Conservation (phyloP, 2,113 vertebrate species). For the Xenopus borealis region DNA sequence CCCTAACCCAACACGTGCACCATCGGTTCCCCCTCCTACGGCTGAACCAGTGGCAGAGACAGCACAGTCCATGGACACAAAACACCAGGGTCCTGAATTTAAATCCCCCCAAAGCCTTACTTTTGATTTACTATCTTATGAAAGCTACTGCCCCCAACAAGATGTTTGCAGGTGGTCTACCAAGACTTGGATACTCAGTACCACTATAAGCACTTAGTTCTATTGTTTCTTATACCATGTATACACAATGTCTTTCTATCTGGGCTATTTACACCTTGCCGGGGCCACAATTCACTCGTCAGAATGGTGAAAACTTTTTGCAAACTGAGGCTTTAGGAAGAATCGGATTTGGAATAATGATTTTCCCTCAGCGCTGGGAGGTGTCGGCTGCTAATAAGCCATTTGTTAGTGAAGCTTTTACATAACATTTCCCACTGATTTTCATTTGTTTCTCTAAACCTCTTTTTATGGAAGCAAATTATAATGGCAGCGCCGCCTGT, state of each 20-base stretch:
- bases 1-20: too few species aligned
- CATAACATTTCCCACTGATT: conserved; percentile 17
- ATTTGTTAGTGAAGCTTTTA: conserved; percentile 30
- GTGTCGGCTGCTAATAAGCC: conserved; percentile 6
- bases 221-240: neutral
- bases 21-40: too few species aligned
- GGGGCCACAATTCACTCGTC: neutral
- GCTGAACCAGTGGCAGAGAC: too few species aligned
- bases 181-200: neutral
- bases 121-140: too few species aligned
- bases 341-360: neutral
- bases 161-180: too few species aligned
- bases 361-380: neutral
- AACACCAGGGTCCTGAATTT: too few species aligned
- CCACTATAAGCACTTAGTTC: neutral
- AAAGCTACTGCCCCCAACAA: too few species aligned
- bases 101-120: too few species aligned
- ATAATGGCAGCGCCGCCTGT: conserved; percentile 2
- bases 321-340: neutral
- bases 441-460: conserved; percentile 29
- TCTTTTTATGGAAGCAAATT: conserved; percentile 24
- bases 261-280: neutral
- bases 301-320: neutral
- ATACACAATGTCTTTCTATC: too few species aligned
- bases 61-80: too few species aligned